Evolutionary conservation across 2,797 vertebrate species (phyloP).

Genomic region (Numenius phaeopus): DNA sequence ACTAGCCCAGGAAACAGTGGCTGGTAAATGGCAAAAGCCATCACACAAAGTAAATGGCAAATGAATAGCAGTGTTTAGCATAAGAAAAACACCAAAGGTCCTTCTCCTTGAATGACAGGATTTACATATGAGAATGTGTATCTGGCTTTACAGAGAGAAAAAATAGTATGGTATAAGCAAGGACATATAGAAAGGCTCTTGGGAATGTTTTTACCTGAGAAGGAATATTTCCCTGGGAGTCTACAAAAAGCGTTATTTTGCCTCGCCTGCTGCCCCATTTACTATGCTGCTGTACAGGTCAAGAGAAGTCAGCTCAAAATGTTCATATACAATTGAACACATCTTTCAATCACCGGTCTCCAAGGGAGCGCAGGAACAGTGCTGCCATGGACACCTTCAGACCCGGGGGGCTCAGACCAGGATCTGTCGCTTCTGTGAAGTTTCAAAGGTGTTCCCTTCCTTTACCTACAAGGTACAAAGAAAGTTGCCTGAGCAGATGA

Average conservation of each 20-base stretch:
- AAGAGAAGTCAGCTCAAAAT: neutral
- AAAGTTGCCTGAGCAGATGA: neutral
- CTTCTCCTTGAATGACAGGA: neutral
- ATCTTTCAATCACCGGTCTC: neutral
- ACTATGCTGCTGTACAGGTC: neutral
- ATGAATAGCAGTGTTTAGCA: neutral
- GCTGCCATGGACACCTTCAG: neutral
- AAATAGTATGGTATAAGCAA: neutral
- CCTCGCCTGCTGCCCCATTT: neutral
- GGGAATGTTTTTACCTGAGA: neutral
- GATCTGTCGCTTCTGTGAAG: neutral
- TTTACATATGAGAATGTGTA: neutral
- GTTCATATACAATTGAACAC: neutral
- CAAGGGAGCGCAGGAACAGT: rapidly evolving
- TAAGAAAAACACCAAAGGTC: neutral
- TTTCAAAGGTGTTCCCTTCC: neutral
- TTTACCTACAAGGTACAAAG: neutral
- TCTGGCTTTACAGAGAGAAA: neutral
- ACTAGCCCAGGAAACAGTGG: neutral
- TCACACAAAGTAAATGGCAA: neutral
- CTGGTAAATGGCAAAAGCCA: neutral
- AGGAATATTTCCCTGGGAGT: neutral
- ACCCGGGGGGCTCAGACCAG: rapidly evolving
- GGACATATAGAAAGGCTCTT: neutral
- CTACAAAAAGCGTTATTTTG: neutral